Base-by-base conservation (phyloP, 2,888 invertebrate genomes). In the Lathronympha strigana region DNA sequence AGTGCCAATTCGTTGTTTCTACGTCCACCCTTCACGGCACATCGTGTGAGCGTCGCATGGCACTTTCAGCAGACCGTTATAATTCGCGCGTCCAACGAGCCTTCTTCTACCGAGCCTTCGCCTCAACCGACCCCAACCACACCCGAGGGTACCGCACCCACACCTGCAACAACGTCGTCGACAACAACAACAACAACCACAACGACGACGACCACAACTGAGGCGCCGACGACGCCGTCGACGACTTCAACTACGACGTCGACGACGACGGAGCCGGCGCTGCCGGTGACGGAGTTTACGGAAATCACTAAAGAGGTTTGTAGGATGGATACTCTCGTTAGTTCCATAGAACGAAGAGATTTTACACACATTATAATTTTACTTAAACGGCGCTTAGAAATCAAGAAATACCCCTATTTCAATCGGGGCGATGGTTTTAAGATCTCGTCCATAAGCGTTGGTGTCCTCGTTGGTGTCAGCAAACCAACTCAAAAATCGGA, bases 11-110 rank as follows among this genome's bases (percentile, higher is more conserved):
- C 76, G 79, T 86, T 88, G 83, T 88, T 84, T 80, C 78, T 74
- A 75, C 82, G 82, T 83, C 77, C 72, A 76, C 72, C 70, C 67
- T 78, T 77, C 83, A 83, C 81, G 76, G 83, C 87, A 89, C 89
- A 81, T 80, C 80, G 86, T 88, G 91, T 90, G 90, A 89, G 90
- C 84, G 86, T 87, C 79, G 91, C 91, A 90, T 90, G 90, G 86
- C 90, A 90, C 91, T 90, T 92, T 91, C 92, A 92, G 92, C 92
- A 90, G 83, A 92, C 92, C 69, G 90, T 92, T 78, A 86, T 89
- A 81, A 91, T 92, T 75, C 89, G 88, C 73, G 88, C 86, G 73
- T 88, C 92, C 71, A 88, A 88, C 82, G 90, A 90, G 62, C 90
- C 77, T 74, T 80, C 87, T 64, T 80, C 87, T 54, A 78, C 88